Evolutionary conservation across 2,797 vertebrate species (phyloP), one percentile per base, ranked within the genome.

Genomic region (Gephyroberyx darwinii): DNA sequence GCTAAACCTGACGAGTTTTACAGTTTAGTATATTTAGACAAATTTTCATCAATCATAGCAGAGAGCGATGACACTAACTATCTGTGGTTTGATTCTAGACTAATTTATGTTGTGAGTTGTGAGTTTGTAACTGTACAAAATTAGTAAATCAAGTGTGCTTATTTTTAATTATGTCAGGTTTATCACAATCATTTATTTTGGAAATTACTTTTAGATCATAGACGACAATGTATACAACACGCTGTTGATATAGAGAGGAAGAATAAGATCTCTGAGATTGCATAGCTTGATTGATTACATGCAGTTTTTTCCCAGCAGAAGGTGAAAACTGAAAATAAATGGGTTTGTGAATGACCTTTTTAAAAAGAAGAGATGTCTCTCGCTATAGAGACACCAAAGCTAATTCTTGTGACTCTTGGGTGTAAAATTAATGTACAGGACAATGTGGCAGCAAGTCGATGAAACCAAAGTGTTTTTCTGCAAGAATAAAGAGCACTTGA

Each of bases 341-440:
- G 14, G 33, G n/a, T 56, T n/a, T 35, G 16, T 17, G 55, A 69
- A 53, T 19, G 50, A 37, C 3, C 1, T n/a, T 74, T 58, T 64
- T 71, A 69, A 41, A 67, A 37, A 54, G 12, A 7, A 8, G 5
- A 50, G 19, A 53, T 30, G 7, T 0, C 3, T 56, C 50, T 1
- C 16, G 33, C 59, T 68, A 45, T 48, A n/a, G 8, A 65, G 48
- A 57, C 33, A 22, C 22, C 5, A 43, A 62, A 76, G 71, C 35
- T 5, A 75, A 59, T 70, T 57, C 35, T 58, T 51, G 10, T 41
- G 55, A 47, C 5, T 58, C 48, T 19, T 47, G 65, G 26, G 16
- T 54, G 54, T 10, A 51, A 37, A 63, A 33, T 47, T 51, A 76
- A 50, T 64, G 12, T 14, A 37, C 35, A 75, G 30, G 13, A 74